Evolutionary conservation across 2,888 invertebrate species (phyloP).

Genomic region (Hydropsyche betteni): DNA sequence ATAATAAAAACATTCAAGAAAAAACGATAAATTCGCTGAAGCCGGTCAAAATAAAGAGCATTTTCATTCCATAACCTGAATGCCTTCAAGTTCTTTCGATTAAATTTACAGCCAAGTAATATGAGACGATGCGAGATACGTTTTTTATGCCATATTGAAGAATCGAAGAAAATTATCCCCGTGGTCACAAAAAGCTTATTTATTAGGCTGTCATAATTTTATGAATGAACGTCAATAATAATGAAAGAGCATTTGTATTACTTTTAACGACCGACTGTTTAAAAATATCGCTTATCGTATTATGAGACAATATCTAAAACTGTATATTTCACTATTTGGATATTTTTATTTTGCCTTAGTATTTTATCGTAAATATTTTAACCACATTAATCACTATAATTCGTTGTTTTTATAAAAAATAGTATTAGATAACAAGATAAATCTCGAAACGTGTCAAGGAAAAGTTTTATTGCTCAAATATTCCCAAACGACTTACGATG

Average conservation of each 20-base stretch:
- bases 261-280: too few species aligned
- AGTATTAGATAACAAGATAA: neutral
- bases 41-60: neutral
- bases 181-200: conserved; percentile 16
- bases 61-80: neutral
- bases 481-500: neutral
- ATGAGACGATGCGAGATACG: conserved; percentile 19
- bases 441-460: conserved; percentile 7
- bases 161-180: conserved; percentile 28
- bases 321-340: too few species aligned
- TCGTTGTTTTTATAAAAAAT: too few species aligned
- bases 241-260: neutral
- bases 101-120: conserved; percentile 34
- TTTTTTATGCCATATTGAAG: conserved; percentile 29
- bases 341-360: too few species aligned
- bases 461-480: conserved; percentile 11
- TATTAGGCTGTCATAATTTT: conserved; percentile 22
- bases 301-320: too few species aligned
- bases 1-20: too few species aligned
- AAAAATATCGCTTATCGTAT: too few species aligned
- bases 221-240: conserved; percentile 22
- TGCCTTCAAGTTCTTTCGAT: conserved; percentile 22
- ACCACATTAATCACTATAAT: too few species aligned
- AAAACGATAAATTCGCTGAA: too few species aligned
- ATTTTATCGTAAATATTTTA: too few species aligned